Base-by-base conservation (phyloP, 2,888 invertebrate genomes). In the Eupelmus urozonus region DNA sequence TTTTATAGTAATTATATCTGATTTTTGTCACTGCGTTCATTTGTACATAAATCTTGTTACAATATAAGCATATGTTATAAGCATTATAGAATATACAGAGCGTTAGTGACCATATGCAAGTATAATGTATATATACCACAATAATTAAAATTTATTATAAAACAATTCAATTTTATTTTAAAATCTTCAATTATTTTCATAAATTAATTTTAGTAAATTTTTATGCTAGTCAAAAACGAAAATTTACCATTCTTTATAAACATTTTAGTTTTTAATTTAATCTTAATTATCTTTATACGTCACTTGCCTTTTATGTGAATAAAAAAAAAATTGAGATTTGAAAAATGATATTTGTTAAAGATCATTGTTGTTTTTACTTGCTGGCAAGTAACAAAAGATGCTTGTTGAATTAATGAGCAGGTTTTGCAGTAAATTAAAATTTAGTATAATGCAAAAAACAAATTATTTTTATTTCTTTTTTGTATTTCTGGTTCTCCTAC, bases 31-130 rank as follows among this genome's bases (percentile, higher is more conserved):
- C 34, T 49, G 25, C 20, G 3, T 73, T 72, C 29, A 53, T 23
- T 65, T 80, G 78, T 80, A 80, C 55, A 80, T 80, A 80, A 78
- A 78, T 51, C 11, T 63, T 73, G 55, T 70, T 73, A 65, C 13
- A 65, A 70, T 74, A 1, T 55, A 69, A 42, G 42, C 18, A 67
- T 66, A 34, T 34, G 3, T 5, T 34, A 34, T 34, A 34, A 42
- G 42, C 18, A 67, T 66, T 79, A 66, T 76, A 72, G 53, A 66
- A 51, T 60, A 55, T 29, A 9, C 29, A 55, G 20, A 71, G 57
- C 20, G 53, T 60, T 60, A 62, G 51, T 66, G 55, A 51, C 18
- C 7, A 25, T 57, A 67, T 69, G 29, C 25, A 78, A 51, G 45
- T 40, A 62, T 65, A 5, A 65, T 70, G 78, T 78, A 70, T 53